Conservation (phyloP, 2,888 invertebrate species). For the Lysandra bellargus region DNA sequence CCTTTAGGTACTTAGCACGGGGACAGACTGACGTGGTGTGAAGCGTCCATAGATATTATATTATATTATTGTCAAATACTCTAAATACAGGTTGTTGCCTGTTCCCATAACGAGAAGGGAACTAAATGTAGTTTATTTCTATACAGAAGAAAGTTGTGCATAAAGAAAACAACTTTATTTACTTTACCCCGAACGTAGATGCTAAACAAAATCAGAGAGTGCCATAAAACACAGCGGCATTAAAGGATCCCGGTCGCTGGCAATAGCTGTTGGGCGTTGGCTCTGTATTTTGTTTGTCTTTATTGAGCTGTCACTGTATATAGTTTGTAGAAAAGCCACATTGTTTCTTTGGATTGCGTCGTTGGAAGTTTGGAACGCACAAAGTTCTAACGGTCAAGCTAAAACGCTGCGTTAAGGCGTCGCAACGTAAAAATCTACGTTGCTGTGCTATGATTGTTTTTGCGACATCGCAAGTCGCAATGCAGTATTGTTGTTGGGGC, state of each 20-base stretch:
- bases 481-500: no score
- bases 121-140: not conserved
- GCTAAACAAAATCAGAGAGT: not conserved
- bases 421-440: no score
- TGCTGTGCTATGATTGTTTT: no score
- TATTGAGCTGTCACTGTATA: not conserved
- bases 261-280: not conserved
- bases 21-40: no score
- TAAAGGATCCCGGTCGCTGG: not conserved
- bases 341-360: not conserved
- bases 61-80: no score
- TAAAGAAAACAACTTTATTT: slow-evolving; percentile 10
- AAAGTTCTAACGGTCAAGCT: no score
- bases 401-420: no score
- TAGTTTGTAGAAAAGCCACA: not conserved
- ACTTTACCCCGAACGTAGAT: slow-evolving; percentile 1
- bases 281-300: slow-evolving; percentile 6
- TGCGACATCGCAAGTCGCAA: no score
- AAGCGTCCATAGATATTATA: no score
- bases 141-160: not conserved
- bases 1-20: no score
- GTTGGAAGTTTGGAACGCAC: not conserved
- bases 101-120: not conserved
- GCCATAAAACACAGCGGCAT: not conserved
- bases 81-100: no score